phyloP scores from a whole-genome alignment of 2,888 invertebrate species.

The Pedicia rivosa region DNA sequence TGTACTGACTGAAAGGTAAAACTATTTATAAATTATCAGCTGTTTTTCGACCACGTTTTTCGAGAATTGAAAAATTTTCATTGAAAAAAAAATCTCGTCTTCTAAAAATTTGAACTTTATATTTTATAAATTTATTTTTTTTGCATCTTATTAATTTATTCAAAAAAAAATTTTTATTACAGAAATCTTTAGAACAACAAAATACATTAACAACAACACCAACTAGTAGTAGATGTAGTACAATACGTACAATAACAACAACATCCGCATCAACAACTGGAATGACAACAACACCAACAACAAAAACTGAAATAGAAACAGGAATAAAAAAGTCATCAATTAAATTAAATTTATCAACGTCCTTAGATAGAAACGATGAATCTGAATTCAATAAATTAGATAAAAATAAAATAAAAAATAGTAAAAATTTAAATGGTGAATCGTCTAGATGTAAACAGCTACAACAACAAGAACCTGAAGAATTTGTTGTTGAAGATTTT shows the following conservation, averaged over 20 bases:
- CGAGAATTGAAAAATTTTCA: too few relatives aligned
- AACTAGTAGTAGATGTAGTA: slow-evolving; percentile 1
- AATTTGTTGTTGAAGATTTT: slow-evolving; percentile 14
- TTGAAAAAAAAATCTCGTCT: too few relatives aligned
- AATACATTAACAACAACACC: slow-evolving; percentile 3
- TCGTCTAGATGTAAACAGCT: background rate
- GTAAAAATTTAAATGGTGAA: slow-evolving; percentile 1
- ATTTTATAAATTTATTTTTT: too few relatives aligned
- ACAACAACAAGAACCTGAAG: slow-evolving; percentile 1
- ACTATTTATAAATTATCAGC: too few relatives aligned
- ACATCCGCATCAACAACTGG: background rate
- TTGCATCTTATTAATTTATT: too few relatives aligned
- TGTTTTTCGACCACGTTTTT: too few relatives aligned
- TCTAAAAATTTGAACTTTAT: too few relatives aligned
- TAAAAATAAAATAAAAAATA: slow-evolving; percentile 1
- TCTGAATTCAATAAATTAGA: slow-evolving; percentile 2
- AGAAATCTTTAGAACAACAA: slow-evolving; percentile 1
- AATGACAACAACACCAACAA: background rate
- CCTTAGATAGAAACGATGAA: slow-evolving; percentile 15
- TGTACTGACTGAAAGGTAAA: too few relatives aligned
- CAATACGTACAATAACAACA: slow-evolving; percentile 1
- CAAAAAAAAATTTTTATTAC: too few relatives aligned
- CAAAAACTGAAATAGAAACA: background rate
- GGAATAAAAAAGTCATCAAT: slow-evolving; percentile 30
- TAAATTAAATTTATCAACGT: slow-evolving; percentile 27